Base-by-base conservation (phyloP, 2,888 invertebrate species). In the Drosophila antonietae region DNA sequence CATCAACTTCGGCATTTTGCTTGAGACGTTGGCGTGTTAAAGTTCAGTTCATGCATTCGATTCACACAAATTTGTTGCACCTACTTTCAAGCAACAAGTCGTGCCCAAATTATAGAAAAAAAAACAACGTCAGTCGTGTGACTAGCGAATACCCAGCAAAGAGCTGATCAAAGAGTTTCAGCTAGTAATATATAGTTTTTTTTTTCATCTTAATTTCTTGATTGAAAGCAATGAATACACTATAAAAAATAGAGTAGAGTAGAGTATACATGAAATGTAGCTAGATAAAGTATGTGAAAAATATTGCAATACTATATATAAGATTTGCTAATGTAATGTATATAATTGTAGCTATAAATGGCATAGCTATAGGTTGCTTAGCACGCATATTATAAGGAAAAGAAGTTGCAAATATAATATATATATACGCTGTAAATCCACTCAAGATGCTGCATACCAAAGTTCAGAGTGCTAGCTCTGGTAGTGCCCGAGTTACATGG, bases 1-100 rank as follows among this genome's bases (percentile, higher is more conserved):
- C 52, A 64, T 68, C 72, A 70, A 80, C 84, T 80, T 82, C 88
- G 86, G 73, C 88, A 88, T 84, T 89, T 88, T 72, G 77, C 65
- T 79, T 59, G 57, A 63, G 67, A 71, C 51, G 41, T 63, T 78
- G 58, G 57, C 77, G 75, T 81, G 82, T 83, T 84, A 89, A 89
- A 89, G 89, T 89, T 88, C 88, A 89, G 80, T 88, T 78, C 78
- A 39, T 52, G 58, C 62, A 70, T 63, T 66, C 62, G 55, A 43
- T 58, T 47, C 66, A 69, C 69, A 66, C 39, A 55, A 41, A 51
- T 76, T 63, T 46, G 78, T 51, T 77, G 49, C 78, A 77, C 65
- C 73, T 68, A 63, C 47, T 57, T 67, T 39, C 35, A 60, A 71
- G 52, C 41, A 35, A 18, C 12, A 41, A 55, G 43, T 64, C 60